Base-by-base conservation (phyloP, 1,140 invertebrate species). In the Heliconius nattereri region DNA sequence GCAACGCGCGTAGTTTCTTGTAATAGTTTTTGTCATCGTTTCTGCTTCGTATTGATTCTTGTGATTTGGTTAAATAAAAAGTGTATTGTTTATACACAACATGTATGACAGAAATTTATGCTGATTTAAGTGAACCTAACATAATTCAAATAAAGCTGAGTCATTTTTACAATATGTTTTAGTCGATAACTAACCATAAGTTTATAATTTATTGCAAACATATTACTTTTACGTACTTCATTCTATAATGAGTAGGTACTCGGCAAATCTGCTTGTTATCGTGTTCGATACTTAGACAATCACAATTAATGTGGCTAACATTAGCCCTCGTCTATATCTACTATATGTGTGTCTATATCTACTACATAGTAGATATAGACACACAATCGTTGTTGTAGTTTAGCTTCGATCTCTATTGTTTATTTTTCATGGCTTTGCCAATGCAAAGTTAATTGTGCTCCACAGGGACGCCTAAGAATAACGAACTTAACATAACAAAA, bases 231-330 rank as follows among this genome's bases (percentile, higher is more conserved):
- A 45, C 40, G 13, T 26, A 29, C 60, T 66, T 66, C 26, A 26
- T 66, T 13, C 11, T 26, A 66, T 66, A 29, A 13, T 66, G 9
- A 29, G 60, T 35, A 7, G 32, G 32, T 66, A 66, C 57, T 26
- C 26, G 60, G 60, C 16, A 66, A 66, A 66, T 66, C 60, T 29
- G 23, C 16, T 66, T 66, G 23, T 66, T 66, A 66, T 66, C 60
- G 26, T 66, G 11, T 26, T 26, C 13, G 26, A 66, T 16, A 19
- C 60, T 66, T 16, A 29, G 60, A 66, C 60, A 66, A 66, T 66
- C 26, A 66, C 60, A 29, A 26, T 13, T 66, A 16, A 66, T 66
- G 29, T 66, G 60, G 60, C 11, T 66, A n/a, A n/a, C n/a, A n/a
- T n/a, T n/a, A n/a, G n/a, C n/a, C n/a, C n/a, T n/a, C n/a, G n/a